Evolutionary conservation across 2,797 vertebrate species (phyloP), one percentile per base, ranked within the genome.

Genomic region (Myotis findleyi): DNA sequence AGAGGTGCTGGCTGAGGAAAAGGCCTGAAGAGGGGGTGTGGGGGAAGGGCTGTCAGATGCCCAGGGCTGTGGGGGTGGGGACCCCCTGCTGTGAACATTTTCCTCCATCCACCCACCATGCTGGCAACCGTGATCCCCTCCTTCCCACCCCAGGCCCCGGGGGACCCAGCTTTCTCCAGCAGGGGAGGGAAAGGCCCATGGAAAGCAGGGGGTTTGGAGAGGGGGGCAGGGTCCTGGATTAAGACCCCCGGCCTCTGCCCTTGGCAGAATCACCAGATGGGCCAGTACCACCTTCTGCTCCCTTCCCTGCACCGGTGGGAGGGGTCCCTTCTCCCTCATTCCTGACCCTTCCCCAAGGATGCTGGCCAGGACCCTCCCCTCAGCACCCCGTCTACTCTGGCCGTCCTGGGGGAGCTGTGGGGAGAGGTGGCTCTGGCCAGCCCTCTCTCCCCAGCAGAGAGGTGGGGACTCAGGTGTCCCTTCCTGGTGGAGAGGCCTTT

Each of bases 131-230:
- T 30, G 66, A n/a, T 41, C 76, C 38, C 38, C 51, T 88, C 66
- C 81, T 55, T 86, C 66, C 38, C 30, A 6, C 38, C 38, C 33
- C 57, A 66, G 77, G 72, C 66, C 55, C 55, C 62, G 12, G 86
- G 86, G 85, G 30, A 47, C 49, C 64, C 71, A 76, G 89, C 80
- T 72, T 72, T 80, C n/a, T 77, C 71, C 12, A 81, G 85, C 82
- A 89, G 62, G 55, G 55, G 73, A 82, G 27, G 73, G 33, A 18
- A 33, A 82, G 68, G 25, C 12, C 59, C 55, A n/a, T 47, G 59
- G 64, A 91, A 73, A 90, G 25, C 21, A 30, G 47, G 59, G 86
- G 27, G 6, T 30, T 69, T 53, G 62, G 36, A 87, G 68, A 21
- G 5, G 6, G 11, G 71, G 41, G 25, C 27, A 53, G 18, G 83